phyloP scores from a whole-genome alignment of 2,888 invertebrate species.

The Pandemis heparana region DNA sequence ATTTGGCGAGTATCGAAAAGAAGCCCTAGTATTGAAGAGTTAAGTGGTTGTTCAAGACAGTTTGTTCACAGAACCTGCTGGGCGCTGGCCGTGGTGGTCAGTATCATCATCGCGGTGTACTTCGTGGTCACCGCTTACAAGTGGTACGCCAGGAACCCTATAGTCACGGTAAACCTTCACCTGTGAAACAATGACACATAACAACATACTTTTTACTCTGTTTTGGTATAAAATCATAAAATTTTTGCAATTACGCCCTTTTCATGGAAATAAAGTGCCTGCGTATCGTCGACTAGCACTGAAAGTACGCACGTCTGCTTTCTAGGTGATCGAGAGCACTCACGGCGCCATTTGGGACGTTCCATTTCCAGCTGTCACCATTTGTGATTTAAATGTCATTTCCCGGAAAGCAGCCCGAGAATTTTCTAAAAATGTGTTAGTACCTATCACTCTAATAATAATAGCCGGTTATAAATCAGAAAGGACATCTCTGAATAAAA shows the following conservation, averaged over 20 bases:
- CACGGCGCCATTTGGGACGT: conserved; percentile 88
- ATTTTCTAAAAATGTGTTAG: conserved; percentile 83
- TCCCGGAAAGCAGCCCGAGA: conserved; percentile 76
- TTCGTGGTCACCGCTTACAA: conserved; percentile 86
- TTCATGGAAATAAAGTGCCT: neutral
- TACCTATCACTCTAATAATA: conserved; percentile 42
- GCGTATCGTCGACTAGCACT: neutral
- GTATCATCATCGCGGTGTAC: conserved; percentile 82
- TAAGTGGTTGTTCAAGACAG: no score
- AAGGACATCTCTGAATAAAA: no score
- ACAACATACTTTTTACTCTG: no score
- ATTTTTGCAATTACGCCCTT: neutral
- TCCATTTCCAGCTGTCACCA: conserved; percentile 88
- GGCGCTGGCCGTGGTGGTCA: conserved; percentile 83
- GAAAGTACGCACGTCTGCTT: conserved; percentile 34
- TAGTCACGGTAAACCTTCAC: conserved; percentile 82
- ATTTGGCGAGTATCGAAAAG: no score
- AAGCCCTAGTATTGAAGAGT: no score
- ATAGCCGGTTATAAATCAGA: no score
- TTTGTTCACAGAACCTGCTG: conserved; percentile 79
- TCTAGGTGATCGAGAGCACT: conserved; percentile 84
- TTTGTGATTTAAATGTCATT: conserved; percentile 87
- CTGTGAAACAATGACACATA: neutral
- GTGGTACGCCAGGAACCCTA: conserved; percentile 86
- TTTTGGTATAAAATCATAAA: neutral